Evolutionary conservation across 2,797 vertebrate genomes (phyloP), one percentile per base, ranked within the genome.

Genomic region (Natrix natrix): DNA sequence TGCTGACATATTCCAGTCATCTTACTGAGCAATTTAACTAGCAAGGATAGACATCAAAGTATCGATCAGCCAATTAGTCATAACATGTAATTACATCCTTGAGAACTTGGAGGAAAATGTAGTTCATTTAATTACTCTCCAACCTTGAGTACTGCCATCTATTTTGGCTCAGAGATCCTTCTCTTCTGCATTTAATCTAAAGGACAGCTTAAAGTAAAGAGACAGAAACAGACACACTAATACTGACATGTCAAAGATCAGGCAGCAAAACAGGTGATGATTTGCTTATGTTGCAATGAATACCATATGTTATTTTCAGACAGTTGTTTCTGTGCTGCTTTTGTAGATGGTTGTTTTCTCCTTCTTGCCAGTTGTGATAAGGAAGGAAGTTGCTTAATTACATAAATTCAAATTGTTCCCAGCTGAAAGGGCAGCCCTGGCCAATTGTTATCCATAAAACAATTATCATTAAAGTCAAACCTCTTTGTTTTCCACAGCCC

Each of bases 31-130:
- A 87, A 26, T 60, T 10, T 87, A 63, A 93, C 91, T 89, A 95
- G 69, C 61, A 93, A 93, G 24, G 12, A 16, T 37, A 93, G 2
- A 20, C 93, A 92, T 92, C 87, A 92, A 95, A 94, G 3, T 92
- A 92, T 92, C 60, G 90, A 94, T 92, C 83, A 92, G 74, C 0
- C 0, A 11, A 48, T 92, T 94, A 94, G n/a, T 89, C 90, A 92
- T 95, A 59, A 6, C 20, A 78, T 63, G 74, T 89, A 95, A 90
- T 90, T 93, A 92, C 32, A 86, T 20, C 59, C 16, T 66, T 61
- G 11, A 1, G 90, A 92, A 56, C 52, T 28, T 52, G 93, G 93
- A 93, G n/a, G 86, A 43, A 69, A 93, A 94, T n/a, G 4, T 28
- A 91, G 88, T 63, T 90, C 5, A 86, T 60, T 91, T 54, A 93